A percentile compares a stretch with the other conserved stretches of the same genome.
Conservation (phyloP, 2,113 vertebrate species). For the Colaptes auratus region DNA sequence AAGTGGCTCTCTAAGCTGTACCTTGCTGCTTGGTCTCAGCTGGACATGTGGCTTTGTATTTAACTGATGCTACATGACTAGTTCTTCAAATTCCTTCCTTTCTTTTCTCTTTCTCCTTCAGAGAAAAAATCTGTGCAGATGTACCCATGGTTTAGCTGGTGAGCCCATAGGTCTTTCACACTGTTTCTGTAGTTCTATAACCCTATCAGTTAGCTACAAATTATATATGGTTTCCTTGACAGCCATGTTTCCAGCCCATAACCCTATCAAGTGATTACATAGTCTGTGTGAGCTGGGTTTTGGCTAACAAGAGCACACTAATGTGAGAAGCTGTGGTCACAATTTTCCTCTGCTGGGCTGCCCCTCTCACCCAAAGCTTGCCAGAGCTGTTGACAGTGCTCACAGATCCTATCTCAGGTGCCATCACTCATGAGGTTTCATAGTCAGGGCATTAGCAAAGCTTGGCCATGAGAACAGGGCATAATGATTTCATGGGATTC, state of each 20-base stretch:
- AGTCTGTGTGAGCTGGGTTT: not conserved
- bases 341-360: not conserved
- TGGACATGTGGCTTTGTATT: not conserved
- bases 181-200: not conserved
- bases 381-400: not conserved
- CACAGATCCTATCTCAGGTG: fast-evolving
- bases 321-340: fast-evolving
- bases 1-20: not conserved
- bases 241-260: not conserved
- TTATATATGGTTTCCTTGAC: not conserved
- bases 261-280: not conserved
- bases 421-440: fast-evolving
- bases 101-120: not conserved
- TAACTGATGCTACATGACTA: not conserved
- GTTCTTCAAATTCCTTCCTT: not conserved
- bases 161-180: not conserved
- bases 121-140: not conserved
- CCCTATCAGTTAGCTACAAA: not conserved
- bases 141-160: fast-evolving
- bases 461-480: not conserved
- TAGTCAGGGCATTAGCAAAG: not conserved
- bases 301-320: not conserved
- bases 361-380: not conserved
- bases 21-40: not conserved
- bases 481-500: not conserved